Evolutionary conservation across 2,797 vertebrate species (phyloP).

Genomic region (Monodelphis domestica): DNA sequence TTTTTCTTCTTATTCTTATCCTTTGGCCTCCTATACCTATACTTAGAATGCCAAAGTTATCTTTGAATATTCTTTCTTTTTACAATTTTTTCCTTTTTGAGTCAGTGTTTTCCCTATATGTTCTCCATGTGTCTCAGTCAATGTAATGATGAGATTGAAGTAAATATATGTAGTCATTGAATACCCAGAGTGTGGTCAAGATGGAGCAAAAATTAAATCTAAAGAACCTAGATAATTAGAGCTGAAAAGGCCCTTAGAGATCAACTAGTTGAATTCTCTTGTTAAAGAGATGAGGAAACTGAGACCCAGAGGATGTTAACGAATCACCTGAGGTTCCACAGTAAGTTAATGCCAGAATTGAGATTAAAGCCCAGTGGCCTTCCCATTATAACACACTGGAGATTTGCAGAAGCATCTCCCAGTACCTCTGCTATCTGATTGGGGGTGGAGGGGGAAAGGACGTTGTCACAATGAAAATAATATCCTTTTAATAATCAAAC

Average conservation of each 20-base stretch:
- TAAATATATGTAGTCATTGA: not conserved
- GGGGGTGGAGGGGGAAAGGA: not conserved
- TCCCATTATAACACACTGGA: not conserved
- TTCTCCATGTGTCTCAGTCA: not conserved
- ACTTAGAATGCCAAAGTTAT: not conserved
- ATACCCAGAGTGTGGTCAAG: not conserved
- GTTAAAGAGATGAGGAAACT: not conserved
- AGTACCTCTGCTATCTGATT: not conserved
- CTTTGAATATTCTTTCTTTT: not conserved
- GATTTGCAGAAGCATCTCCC: not conserved
- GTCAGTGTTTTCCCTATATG: not conserved
- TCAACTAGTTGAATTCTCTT: not conserved
- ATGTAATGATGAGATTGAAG: not conserved
- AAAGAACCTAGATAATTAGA: not conserved
- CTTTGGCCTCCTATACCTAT: not conserved
- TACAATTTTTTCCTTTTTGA: conserved; percentile 15
- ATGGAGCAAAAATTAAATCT: not conserved
- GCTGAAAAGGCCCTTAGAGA: not conserved
- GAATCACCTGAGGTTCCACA: not conserved
- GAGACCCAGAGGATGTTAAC: not conserved
- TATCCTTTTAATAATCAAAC: not conserved
- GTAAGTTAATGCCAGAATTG: not conserved
- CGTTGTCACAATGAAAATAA: not conserved
- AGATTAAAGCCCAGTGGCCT: not conserved
- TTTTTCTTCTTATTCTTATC: conserved; percentile 44